These are phyloP conservation scores for Varecia variegata DNA, from an alignment of 2,797 vertebrate species.

Conservation along the genomic window DNA sequence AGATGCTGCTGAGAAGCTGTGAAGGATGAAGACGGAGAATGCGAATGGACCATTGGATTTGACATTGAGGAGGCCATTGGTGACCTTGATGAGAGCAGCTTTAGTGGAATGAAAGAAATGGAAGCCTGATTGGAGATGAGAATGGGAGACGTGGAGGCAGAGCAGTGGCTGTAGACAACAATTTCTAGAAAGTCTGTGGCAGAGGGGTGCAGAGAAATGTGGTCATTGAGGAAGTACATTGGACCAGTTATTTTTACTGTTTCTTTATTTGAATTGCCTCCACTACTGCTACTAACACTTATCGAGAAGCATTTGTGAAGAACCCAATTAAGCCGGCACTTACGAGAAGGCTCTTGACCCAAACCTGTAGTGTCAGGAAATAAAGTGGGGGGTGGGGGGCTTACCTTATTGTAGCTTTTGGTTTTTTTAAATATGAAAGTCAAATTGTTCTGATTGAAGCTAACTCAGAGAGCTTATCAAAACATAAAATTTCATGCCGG, in stretches of 20 bases:
- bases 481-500: not conserved
- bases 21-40: not conserved
- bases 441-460: not conserved
- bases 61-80: not conserved
- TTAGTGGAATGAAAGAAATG: not conserved
- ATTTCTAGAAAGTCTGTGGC: not conserved
- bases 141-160: not conserved
- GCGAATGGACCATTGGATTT: not conserved
- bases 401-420: not conserved
- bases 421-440: not conserved
- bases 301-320: not conserved
- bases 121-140: not conserved
- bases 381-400: accelerated
- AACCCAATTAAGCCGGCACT: not conserved
- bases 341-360: not conserved
- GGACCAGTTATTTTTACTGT: not conserved
- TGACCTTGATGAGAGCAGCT: not conserved
- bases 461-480: not conserved
- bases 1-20: not conserved
- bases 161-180: constrained; percentile 18
- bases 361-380: not conserved
- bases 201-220: not conserved
- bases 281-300: not conserved
- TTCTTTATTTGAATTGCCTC: not conserved
- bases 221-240: accelerated